Evolutionary conservation across 2,888 invertebrate genomes (phyloP).

Genomic region (Mactromeris polynyma): DNA sequence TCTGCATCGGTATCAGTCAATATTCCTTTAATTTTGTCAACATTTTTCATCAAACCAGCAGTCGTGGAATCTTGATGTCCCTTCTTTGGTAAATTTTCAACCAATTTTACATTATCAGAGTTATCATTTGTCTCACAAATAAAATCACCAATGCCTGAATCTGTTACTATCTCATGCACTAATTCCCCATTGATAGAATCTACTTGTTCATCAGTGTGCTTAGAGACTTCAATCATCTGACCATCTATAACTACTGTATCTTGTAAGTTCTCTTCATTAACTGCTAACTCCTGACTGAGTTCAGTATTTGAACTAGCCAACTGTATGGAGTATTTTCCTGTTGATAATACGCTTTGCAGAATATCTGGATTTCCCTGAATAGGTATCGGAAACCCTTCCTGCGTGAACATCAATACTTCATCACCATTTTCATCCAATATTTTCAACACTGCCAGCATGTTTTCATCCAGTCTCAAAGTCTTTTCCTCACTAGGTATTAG

Average conservation of each 20-base stretch:
- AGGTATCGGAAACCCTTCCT: not conserved
- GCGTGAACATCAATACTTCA: not conserved
- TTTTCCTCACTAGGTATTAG: not conserved
- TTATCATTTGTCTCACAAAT: not conserved
- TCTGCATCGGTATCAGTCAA: slow-evolving; percentile 18
- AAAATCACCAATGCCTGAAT: too few relatives aligned
- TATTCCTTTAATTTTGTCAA: slow-evolving; percentile 29
- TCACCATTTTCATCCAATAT: not conserved
- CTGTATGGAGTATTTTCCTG: slow-evolving; percentile 9
- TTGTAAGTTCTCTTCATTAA: not conserved
- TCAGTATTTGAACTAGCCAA: not conserved
- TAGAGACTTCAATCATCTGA: not conserved
- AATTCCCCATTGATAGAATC: not conserved
- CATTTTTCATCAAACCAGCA: not conserved
- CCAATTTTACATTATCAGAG: not conserved
- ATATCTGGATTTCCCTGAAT: slow-evolving; percentile 36
- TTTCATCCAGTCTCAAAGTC: not conserved
- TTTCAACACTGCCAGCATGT: not conserved
- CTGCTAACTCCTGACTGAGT: not conserved
- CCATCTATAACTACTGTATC: not conserved
- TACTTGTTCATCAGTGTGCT: not conserved
- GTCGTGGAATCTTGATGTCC: not conserved
- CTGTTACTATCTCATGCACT: not conserved
- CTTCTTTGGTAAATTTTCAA: not conserved
- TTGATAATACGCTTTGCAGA: slow-evolving; percentile 10